Evolutionary conservation across 2,888 invertebrate genomes (phyloP).

Genomic region (Lochmaea capreae): DNA sequence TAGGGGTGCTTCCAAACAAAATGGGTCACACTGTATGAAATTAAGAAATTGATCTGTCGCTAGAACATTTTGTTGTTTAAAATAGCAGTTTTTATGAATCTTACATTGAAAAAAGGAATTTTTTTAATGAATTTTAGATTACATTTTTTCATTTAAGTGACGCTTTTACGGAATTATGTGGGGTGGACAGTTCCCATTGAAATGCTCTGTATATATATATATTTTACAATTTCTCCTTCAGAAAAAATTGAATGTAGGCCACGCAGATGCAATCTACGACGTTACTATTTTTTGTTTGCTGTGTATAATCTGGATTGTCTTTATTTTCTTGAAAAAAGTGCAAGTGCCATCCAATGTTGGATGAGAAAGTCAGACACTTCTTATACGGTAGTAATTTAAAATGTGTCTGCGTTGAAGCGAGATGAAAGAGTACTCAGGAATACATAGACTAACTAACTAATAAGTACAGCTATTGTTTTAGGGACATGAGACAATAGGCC

Average conservation of each 20-base stretch:
- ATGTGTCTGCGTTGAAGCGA: constrained; percentile 23
- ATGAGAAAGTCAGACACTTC: constrained; percentile 21
- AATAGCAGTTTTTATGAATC: too few relatives aligned
- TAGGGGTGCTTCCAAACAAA: too few relatives aligned
- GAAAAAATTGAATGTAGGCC: not conserved
- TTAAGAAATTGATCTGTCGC: too few relatives aligned
- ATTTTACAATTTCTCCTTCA: too few relatives aligned
- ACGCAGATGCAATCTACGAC: not conserved
- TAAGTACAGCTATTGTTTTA: constrained; percentile 23
- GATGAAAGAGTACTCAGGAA: constrained; percentile 7
- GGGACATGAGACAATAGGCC: not conserved
- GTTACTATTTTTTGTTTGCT: not conserved
- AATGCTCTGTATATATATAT: too few relatives aligned
- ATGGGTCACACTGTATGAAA: too few relatives aligned
- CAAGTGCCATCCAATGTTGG: constrained; percentile 19
- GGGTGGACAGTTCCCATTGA: too few relatives aligned
- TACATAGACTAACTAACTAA: constrained; percentile 22
- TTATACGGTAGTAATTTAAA: constrained; percentile 28
- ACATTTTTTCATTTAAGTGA: too few relatives aligned
- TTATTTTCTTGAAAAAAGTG: constrained; percentile 20
- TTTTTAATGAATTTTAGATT: too few relatives aligned
- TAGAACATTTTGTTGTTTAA: too few relatives aligned
- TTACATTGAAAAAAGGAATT: too few relatives aligned
- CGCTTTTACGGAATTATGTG: too few relatives aligned
- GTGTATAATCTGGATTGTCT: constrained; percentile 10